Evolutionary conservation across 2,888 invertebrate genomes (phyloP), one percentile per base, ranked within the genome.

Genomic region (Phoronis australis): DNA sequence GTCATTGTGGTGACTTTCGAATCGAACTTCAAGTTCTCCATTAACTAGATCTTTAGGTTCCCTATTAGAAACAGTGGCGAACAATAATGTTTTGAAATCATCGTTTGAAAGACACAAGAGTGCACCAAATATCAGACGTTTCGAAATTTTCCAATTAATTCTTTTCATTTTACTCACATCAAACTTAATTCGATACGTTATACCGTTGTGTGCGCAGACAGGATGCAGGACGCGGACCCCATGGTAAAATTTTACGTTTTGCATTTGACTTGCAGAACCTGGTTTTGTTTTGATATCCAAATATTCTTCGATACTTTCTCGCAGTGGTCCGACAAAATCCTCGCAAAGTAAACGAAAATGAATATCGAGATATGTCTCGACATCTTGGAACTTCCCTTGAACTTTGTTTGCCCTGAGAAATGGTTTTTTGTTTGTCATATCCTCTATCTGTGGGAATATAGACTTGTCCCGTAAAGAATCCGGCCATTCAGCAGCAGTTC

Each of bases 321-420:
- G 77, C 25, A 92, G 71, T 0, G 90, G 88, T 18, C 82, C 80
- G 31, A 88, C 81, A 66, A 87, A 89, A 75, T 92, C 91, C 78
- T 91, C 90, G 25, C 88, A 78, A 40, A 92, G 69, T 26, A 90
- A 78, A 24, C 87, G 82, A 65, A 88, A 88, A 62, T 90, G 90
- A 2, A 68, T 79, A 61, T 87, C 86, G 23, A 92, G 77, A 68
- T 92, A 92, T 64, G 88, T 84, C 41, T 85, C 81, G 1, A 85
- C 79, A 64, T 80, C 80, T 1, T 78, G 66, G 69, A 87, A 90
- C 0, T 80, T 78, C 18, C 86, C 87, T 39, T 81, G 73, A 1
- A 82, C 71, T 47, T 84, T 81, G 65, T 85, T 85, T 0, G 82
- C 80, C 18, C 82, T 75, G 21, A 84, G 60, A 65, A 81, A 83